phyloP scores from a whole-genome alignment of 2,113 vertebrate genomes.

The Seriola quinqueradiata region DNA sequence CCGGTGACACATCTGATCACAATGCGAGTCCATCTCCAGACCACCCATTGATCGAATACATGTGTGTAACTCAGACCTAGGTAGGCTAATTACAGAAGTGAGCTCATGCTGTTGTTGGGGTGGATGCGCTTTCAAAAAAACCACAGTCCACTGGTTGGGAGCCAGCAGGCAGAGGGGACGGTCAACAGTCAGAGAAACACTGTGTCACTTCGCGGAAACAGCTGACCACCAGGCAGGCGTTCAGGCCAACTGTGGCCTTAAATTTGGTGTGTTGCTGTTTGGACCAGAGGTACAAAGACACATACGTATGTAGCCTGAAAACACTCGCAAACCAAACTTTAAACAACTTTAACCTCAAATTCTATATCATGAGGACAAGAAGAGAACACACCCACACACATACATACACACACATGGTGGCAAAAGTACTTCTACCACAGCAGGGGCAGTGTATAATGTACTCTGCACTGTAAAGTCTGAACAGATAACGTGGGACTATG shows the following conservation, averaged over 20 bases:
- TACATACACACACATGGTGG: slow-evolving; percentile 3
- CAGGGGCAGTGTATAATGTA: slow-evolving; percentile 21
- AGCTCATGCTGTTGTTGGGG: slow-evolving; percentile 66
- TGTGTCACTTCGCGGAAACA: slow-evolving; percentile 80
- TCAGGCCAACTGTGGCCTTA: slow-evolving; percentile 56
- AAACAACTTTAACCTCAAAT: slow-evolving; percentile 70
- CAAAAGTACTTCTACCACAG: neutral
- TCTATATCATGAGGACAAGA: slow-evolving; percentile 66
- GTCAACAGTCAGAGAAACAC: slow-evolving; percentile 65
- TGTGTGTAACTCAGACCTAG: slow-evolving; percentile 37
- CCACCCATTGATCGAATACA: slow-evolving; percentile 28
- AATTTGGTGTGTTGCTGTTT: slow-evolving; percentile 54
- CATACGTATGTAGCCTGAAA: slow-evolving; percentile 48
- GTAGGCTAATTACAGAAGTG: slow-evolving; percentile 57
- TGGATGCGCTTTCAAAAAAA: slow-evolving; percentile 58
- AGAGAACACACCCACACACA: slow-evolving; percentile 50
- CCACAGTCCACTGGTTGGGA: slow-evolving; percentile 57
- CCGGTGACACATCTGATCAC: neutral
- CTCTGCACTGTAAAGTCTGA: slow-evolving; percentile 11
- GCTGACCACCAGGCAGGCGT: slow-evolving; percentile 56
- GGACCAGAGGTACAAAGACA: slow-evolving; percentile 62
- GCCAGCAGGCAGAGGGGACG: slow-evolving; percentile 59
- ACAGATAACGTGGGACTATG: slow-evolving; percentile 13
- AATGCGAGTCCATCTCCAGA: slow-evolving; percentile 14
- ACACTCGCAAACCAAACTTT: slow-evolving; percentile 51